phyloP scores from a whole-genome alignment of 2,113 vertebrate genomes.

The Tinamus guttatus region DNA sequence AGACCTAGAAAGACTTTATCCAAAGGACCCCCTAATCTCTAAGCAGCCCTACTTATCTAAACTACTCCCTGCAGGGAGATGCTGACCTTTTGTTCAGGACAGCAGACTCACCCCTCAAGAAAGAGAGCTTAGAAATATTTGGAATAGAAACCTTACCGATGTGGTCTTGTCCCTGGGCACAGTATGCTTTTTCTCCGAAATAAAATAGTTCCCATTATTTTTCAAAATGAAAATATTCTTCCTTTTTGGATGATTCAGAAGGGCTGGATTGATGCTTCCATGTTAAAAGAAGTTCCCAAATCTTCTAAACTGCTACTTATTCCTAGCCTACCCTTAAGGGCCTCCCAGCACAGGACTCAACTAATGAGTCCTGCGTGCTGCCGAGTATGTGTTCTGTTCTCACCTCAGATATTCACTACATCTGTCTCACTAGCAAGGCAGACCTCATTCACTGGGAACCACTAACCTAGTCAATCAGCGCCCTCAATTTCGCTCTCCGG shows the following conservation, averaged over 20 bases:
- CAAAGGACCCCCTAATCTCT: not conserved
- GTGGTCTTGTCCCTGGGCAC: not conserved
- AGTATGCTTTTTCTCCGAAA: not conserved
- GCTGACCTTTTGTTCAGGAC: slow-evolving; percentile 7
- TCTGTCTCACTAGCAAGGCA: not conserved
- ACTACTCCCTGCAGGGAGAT: not conserved
- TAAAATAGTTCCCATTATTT: not conserved
- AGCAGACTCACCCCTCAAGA: not conserved
- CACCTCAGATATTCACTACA: not conserved
- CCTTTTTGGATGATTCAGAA: not conserved
- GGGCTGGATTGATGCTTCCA: not conserved
- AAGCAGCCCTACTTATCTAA: not conserved
- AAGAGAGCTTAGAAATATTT: not conserved
- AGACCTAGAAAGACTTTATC: not conserved
- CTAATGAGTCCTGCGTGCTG: not conserved
- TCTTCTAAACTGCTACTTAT: not conserved
- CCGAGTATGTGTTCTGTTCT: not conserved
- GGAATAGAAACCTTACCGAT: not conserved
- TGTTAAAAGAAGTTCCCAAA: not conserved
- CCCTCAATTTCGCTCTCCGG: not conserved
- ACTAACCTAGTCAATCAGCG: not conserved
- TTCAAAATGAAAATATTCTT: not conserved
- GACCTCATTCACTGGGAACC: not conserved
- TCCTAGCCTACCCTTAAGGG: not conserved
- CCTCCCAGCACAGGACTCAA: not conserved